Base-by-base conservation (phyloP, 2,888 invertebrate genomes). In the Halictus quadricinctus region DNA sequence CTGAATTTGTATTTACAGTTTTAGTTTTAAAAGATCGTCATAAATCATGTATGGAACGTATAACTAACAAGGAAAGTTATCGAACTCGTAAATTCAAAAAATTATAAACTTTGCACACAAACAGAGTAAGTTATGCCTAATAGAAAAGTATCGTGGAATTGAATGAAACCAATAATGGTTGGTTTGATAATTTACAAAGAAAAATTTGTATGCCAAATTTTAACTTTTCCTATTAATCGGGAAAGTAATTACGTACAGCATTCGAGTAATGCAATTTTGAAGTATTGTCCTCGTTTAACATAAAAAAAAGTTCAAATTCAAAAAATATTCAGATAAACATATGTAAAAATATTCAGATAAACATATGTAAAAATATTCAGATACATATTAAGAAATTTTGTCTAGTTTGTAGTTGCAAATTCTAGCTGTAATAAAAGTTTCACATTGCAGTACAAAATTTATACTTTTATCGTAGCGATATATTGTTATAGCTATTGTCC, bases 401-500 rank as follows among this genome's bases (percentile, higher is more conserved):
- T n/a, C 5, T 4, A 10, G 12, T n/a, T n/a, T n/a, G n/a, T 3
- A 58, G 58, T 58, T 58, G 58, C n/a, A 58, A n/a, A 58, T 58
- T 4, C 12, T n/a, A n/a, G n/a, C 10, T 58, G n/a, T 58, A 58
- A 58, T 58, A n/a, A 58, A 58, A 12, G 12, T n/a, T 58, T n/a
- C 58, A n/a, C 12, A 58, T 2, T n/a, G 0, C 54, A 58, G 4
- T 58, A n/a, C 54, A 21, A 58, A 21, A 3, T 58, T 58, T n/a
- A n/a, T n/a, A 18, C 10, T 58, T 58, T n/a, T 10, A n/a, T n/a
- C n/a, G n/a, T 58, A n/a, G n/a, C 10, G 12, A 58, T 58, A n/a
- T 58, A 58, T 58, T 58, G 58, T 58, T n/a, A 12, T 58, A 58
- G n/a, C 58, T 58, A n/a, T 58, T 58, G 58, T 58, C 58, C n/a